These are phyloP conservation scores for Dinoponera quadriceps DNA, from an alignment of 1,140 invertebrate genomes.

Conservation along the genomic window DNA sequence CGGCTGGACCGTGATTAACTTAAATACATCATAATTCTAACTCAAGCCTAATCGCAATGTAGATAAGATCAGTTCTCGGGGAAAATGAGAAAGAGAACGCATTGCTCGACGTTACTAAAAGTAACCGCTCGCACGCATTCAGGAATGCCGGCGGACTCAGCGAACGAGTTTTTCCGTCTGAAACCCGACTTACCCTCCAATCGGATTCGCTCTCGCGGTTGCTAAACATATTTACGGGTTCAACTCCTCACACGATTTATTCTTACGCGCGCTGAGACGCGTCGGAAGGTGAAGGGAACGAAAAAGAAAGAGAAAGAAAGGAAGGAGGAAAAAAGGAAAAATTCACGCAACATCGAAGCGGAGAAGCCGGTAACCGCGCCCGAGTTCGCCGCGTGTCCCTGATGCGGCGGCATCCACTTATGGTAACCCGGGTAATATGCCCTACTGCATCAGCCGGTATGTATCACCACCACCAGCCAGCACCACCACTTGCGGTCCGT, in stretches of 20 bases:
- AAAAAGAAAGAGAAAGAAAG: not conserved
- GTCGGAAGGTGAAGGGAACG: too few relatives aligned
- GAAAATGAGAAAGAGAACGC: not conserved
- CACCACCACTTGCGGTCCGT: constrained; percentile 24
- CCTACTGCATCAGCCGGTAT: constrained; percentile 26
- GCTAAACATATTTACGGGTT: not conserved
- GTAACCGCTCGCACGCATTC: not conserved
- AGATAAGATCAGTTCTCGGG: not conserved
- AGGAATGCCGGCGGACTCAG: not conserved
- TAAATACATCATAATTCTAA: constrained; percentile 27
- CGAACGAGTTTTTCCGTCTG: not conserved
- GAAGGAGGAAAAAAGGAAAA: constrained; percentile 3
- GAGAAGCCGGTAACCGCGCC: constrained; percentile 55
- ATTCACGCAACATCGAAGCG: not conserved
- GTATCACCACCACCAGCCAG: constrained; percentile 6
- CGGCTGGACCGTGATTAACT: not conserved
- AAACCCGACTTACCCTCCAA: not conserved
- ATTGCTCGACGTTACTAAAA: not conserved
- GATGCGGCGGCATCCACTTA: constrained; percentile 55
- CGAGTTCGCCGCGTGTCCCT: constrained; percentile 46
- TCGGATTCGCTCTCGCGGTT: not conserved
- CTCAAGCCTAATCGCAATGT: not conserved
- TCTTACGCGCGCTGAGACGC: not conserved
- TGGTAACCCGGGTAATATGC: constrained; percentile 59
- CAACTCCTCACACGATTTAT: not conserved